A percentile compares a stretch with the other conserved stretches of the same genome.
Conservation (phyloP, 1,140 invertebrate genomes). For the Diprion similis region DNA sequence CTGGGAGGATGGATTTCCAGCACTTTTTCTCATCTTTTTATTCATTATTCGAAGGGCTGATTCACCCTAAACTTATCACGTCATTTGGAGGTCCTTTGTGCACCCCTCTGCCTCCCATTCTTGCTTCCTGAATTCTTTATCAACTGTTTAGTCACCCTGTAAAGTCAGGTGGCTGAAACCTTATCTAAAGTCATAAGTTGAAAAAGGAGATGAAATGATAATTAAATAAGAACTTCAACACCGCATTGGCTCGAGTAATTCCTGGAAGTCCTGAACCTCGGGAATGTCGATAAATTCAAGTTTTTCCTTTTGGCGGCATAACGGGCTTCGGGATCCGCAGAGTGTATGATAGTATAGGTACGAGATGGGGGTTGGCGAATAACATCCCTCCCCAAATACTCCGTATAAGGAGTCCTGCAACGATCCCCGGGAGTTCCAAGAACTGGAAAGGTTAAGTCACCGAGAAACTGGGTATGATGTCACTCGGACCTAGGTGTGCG, state of each 20-base stretch:
- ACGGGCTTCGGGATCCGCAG: neutral
- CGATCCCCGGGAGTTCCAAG: neutral
- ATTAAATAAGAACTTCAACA: too few species aligned
- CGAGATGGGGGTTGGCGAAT: neutral
- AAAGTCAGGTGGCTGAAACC: too few species aligned
- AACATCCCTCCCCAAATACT: neutral
- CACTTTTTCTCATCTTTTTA: too few species aligned
- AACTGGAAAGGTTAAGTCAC: neutral
- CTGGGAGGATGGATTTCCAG: too few species aligned
- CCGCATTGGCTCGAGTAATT: neutral
- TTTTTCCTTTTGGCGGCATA: neutral
- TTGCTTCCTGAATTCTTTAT: too few species aligned
- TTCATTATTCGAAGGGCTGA: too few species aligned
- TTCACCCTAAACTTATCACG: neutral
- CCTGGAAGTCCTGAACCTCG: neutral
- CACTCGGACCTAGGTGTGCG: neutral
- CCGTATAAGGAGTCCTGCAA: neutral
- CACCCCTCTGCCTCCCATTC: too few species aligned
- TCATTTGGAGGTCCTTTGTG: neutral
- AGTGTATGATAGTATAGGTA: neutral
- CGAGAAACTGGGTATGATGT: neutral
- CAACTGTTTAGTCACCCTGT: too few species aligned
- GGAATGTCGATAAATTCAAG: neutral
- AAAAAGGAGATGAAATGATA: too few species aligned
- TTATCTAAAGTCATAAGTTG: too few species aligned